Evolutionary conservation across 2,113 vertebrate species (phyloP).

Genomic region (Cololabis saira): DNA sequence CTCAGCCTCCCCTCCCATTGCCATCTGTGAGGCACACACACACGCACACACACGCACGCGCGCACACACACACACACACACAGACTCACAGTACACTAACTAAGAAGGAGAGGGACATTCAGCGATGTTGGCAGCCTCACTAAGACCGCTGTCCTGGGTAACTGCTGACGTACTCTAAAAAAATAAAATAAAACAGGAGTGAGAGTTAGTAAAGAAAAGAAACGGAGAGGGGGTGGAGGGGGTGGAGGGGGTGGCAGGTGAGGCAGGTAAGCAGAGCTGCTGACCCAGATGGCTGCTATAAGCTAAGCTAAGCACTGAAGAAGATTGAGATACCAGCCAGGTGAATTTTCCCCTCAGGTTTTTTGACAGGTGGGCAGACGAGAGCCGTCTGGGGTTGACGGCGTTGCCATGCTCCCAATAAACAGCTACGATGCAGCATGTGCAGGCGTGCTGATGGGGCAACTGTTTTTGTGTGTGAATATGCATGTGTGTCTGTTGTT

Average conservation of each 20-base stretch:
- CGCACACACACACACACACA: too few relatives aligned
- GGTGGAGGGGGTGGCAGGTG: conserved; percentile 28
- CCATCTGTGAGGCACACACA: conserved; percentile 75
- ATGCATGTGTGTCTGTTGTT: conserved; percentile 56
- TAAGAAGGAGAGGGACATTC: conserved; percentile 67
- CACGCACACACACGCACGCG: conserved; percentile 21
- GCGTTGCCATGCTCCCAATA: conserved; percentile 52
- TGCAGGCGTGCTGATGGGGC: conserved; percentile 45
- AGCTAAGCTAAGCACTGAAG: conserved; percentile 67
- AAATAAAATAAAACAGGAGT: conserved; percentile 31
- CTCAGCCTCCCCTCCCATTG: conserved; percentile 65
- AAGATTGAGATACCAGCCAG: conserved; percentile 71
- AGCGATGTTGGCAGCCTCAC: conserved; percentile 74
- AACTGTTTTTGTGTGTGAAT: conserved; percentile 55
- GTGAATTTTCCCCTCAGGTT: conserved; percentile 54
- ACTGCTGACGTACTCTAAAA: conserved; percentile 75
- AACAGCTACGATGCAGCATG: conserved; percentile 41
- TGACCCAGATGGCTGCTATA: conserved; percentile 73
- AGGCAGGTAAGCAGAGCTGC: conserved; percentile 54
- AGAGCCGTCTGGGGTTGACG: conserved; percentile 53
- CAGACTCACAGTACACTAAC: conserved; percentile 40
- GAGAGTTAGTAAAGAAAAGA: conserved; percentile 52
- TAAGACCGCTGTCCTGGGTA: conserved; percentile 58
- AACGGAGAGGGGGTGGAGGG: not conserved
- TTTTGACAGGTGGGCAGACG: conserved; percentile 55